Base-by-base conservation (phyloP, 2,888 invertebrate genomes). In the Ophion costatus region DNA sequence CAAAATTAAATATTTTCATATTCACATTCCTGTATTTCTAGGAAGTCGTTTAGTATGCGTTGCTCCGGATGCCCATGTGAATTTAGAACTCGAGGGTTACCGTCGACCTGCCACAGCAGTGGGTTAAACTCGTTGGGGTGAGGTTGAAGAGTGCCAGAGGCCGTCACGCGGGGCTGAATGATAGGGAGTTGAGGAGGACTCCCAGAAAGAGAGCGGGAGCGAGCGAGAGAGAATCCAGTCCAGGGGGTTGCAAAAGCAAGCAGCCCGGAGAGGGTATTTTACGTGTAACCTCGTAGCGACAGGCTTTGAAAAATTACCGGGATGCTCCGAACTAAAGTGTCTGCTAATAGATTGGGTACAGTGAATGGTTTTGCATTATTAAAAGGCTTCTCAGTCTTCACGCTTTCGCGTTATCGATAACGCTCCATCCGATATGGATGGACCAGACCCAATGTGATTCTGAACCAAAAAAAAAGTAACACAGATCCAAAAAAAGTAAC, bases 211-310 rank as follows among this genome's bases (percentile, higher is more conserved):
- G 42, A 45, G 45, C n/a, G 51, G n/a, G 51, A 51, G 70, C 14
- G 70, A 22, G 45, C 24, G 45, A 74, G 45, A 17, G 73, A 24
- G 45, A 70, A 61, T n/a, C 22, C 45, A 77, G 57, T 51, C 63
- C 22, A 9, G 51, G 63, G 71, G 56, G 24, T 71, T 81, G 78
- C 74, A 70, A 45, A 71, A 76, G 75, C 61, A 71, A 66, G 82
- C 74, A 78, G 69, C 74, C 78, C 57, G 29, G 61, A 67, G 75
- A 82, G 82, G 76, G 84, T 82, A 73, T 86, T 86, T 86, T 86
- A 86, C 86, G 86, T 86, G 87, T 89, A 88, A 89, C 89, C 89
- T 88, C 90, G 88, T 88, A 88, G 88, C 87, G 89, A 90, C 90
- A 89, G 89, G 87, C 74, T 85, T 83, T 90, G 90, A 90, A 89